These are phyloP conservation scores for Plemyria rubiginata DNA, from an alignment of 2,888 invertebrate genomes.

Conservation along the genomic window DNA sequence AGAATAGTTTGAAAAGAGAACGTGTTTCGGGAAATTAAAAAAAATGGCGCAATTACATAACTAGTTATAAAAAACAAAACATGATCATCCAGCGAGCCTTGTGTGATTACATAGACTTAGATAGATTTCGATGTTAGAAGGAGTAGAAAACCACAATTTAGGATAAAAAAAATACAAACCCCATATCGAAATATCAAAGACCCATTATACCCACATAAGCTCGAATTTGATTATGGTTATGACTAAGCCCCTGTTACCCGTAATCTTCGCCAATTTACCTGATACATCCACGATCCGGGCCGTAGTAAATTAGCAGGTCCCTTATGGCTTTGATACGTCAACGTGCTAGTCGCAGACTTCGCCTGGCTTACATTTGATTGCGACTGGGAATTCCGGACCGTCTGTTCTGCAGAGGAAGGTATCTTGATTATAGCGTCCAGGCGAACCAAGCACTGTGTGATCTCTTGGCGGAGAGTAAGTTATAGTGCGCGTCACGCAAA, in stretches of 20 bases:
- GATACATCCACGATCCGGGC: slow-evolving; percentile 69
- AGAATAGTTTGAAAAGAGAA: too few relatives aligned
- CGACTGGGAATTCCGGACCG: slow-evolving; percentile 59
- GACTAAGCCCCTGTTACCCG: background rate
- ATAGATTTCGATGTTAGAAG: too few relatives aligned
- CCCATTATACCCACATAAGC: background rate
- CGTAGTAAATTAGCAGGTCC: slow-evolving; percentile 59
- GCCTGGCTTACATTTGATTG: slow-evolving; percentile 69
- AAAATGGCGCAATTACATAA: too few relatives aligned
- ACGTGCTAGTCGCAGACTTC: slow-evolving; percentile 63
- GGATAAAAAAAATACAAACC: too few relatives aligned
- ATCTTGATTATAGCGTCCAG: slow-evolving; percentile 44
- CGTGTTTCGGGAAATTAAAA: too few relatives aligned
- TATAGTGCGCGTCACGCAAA: too few relatives aligned
- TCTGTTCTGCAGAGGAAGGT: slow-evolving; percentile 47
- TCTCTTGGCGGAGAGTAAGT: background rate
- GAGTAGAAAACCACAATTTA: too few relatives aligned
- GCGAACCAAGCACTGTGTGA: background rate
- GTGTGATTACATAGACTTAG: too few relatives aligned
- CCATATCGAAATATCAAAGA: background rate
- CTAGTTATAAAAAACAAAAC: too few relatives aligned
- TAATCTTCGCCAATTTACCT: slow-evolving; percentile 53
- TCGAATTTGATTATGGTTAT: background rate
- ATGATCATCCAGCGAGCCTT: too few relatives aligned
- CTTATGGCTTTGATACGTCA: slow-evolving; percentile 62